Percentiles rank a stretch among this genome's conserved stretches.
phyloP scores from a whole-genome alignment of 37 sponge, comb jelly and placozoan species.

The Aplysina aerophoba region DNA sequence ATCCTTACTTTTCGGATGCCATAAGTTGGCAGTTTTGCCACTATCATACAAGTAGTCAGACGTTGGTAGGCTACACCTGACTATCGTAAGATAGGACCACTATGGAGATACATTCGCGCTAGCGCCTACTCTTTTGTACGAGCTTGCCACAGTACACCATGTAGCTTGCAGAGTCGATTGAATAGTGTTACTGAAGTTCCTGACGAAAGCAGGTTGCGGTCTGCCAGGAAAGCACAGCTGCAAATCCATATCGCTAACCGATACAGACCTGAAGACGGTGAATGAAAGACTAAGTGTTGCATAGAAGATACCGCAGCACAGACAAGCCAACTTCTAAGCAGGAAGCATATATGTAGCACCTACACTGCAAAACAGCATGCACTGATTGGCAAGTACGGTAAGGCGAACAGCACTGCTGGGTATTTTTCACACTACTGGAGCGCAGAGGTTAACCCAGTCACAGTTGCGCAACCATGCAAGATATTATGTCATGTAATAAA shows the following conservation, averaged over 20 bases:
- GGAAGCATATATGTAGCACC: no score
- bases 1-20: no score
- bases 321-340: constrained; percentile 5
- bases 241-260: background rate
- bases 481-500: no score
- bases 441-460: no score
- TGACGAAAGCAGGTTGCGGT: background rate
- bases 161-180: background rate
- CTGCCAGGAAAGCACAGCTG: background rate
- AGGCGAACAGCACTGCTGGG: background rate
- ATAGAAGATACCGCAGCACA: background rate
- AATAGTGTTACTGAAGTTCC: background rate
- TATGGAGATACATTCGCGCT: background rate
- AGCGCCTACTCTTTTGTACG: background rate
- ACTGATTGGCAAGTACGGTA: no score
- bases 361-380: no score
- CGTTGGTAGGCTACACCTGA: background rate
- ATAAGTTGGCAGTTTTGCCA: no score
- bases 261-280: background rate
- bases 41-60: constrained; percentile 3
- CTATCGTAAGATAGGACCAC: background rate
- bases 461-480: no score
- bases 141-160: background rate
- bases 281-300: background rate
- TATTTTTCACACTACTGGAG: background rate